Evolutionary conservation across 2,113 vertebrate species (phyloP), one percentile per base, ranked within the genome.

Genomic region (Sylvietta virens): DNA sequence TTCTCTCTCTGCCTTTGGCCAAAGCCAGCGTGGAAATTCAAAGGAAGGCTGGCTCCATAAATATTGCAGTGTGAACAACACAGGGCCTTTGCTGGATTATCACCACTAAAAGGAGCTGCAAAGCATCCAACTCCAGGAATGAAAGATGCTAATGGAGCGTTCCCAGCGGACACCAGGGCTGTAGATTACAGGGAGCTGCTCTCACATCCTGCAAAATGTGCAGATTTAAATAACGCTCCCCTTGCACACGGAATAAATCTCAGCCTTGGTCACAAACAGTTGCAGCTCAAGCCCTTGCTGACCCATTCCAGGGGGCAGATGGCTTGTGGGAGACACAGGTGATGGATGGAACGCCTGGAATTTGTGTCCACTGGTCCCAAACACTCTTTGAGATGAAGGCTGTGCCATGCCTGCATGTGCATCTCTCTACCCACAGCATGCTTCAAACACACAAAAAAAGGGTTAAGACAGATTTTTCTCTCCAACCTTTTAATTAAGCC

Each of bases 41-140:
- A 85, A 95, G 88, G 71, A 57, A 86, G 53, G 88, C 93, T 88
- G 80, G 90, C 90, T 92, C 87, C 92, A 88, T 96, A 95, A 96
- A 96, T 95, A 93, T 85, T 87, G 79, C 86, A 89, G 83, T 9
- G 72, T 31, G 86, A 97, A 94, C 93, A 95, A 73, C 94, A 66
- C 56, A 66, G 88, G 90, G 77, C 88, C 93, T 96, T 90, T 87
- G 95, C 94, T 93, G 96, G 95, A 96, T 96, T 95, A 91, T 81
- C 93, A 73, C 74, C 4, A 6, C 85, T 95, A 84, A 94, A 95
- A 96, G 95, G 80, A 92, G 72, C 85, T 54, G 92, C 94, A 92
- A 89, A 96, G 70, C 92, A 91, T 94, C 85, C 93, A 81, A 10
- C 86, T 86, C 61, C 86, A 95, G 79, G 92, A 96, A 91, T 91